phyloP scores from a whole-genome alignment of 2,888 invertebrate genomes.

The Agonopterix heracliana region DNA sequence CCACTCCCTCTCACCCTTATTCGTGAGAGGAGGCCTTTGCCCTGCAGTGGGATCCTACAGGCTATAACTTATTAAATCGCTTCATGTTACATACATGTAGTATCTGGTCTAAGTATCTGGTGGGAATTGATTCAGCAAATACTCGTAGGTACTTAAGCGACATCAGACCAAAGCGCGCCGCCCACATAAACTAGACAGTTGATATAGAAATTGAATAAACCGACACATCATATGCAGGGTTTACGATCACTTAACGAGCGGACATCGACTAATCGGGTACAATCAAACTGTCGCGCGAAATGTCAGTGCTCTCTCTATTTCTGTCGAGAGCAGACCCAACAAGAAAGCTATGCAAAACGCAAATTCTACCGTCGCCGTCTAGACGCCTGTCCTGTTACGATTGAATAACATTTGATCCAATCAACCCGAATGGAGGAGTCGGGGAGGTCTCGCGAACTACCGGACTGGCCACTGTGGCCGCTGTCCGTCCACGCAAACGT shows the following conservation, averaged over 20 bases:
- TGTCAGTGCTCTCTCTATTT: slow-evolving; percentile 71
- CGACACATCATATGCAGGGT: slow-evolving; percentile 13
- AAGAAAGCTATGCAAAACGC: slow-evolving; percentile 68
- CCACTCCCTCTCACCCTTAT: too few species aligned
- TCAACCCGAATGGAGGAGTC: slow-evolving; percentile 65
- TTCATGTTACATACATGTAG: too few species aligned
- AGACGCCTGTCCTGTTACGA: slow-evolving; percentile 62
- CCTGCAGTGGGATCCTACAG: too few species aligned
- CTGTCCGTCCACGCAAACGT: slow-evolving; percentile 14
- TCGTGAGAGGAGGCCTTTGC: too few species aligned
- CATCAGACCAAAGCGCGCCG: too few species aligned
- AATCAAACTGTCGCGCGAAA: slow-evolving; percentile 53
- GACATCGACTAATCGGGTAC: slow-evolving; percentile 51
- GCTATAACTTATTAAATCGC: too few species aligned
- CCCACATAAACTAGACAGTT: too few species aligned
- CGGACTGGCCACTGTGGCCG: slow-evolving; percentile 15
- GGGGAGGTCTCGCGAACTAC: slow-evolving; percentile 53
- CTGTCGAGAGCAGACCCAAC: slow-evolving; percentile 59
- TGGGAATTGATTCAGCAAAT: too few species aligned
- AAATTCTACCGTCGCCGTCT: slow-evolving; percentile 70
- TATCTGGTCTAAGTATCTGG: too few species aligned
- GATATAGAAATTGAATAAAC: slow-evolving; percentile 1
- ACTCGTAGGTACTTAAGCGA: too few species aligned
- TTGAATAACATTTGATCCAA: slow-evolving; percentile 74
- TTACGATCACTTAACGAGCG: slow-evolving; percentile 44